phyloP scores from a whole-genome alignment of 2,888 invertebrate genomes.

The Acanthoscelides obtectus region DNA sequence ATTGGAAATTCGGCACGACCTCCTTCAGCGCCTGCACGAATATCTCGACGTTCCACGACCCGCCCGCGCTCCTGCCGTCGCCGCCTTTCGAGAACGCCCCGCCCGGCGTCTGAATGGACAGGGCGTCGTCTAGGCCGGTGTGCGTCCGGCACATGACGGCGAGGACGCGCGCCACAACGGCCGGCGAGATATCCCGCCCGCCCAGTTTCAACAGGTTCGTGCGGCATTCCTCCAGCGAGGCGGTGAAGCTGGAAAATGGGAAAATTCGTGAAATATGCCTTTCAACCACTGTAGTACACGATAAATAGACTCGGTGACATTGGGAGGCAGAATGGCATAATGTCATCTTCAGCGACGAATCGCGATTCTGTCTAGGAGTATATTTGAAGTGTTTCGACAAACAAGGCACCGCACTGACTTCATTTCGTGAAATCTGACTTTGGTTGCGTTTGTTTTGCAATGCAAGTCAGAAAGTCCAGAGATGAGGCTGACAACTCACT shows the following conservation, averaged over 20 bases:
- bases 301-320: too few species aligned
- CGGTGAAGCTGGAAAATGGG: slow-evolving; percentile 70
- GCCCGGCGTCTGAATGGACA: slow-evolving; percentile 53
- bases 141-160: slow-evolving; percentile 84
- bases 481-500: too few species aligned
- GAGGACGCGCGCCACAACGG: slow-evolving; percentile 77
- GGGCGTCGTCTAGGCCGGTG: slow-evolving; percentile 63
- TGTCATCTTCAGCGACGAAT: too few species aligned
- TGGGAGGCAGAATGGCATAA: too few species aligned
- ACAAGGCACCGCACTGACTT: too few species aligned
- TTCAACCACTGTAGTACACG: too few species aligned
- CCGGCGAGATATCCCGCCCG: slow-evolving; percentile 75
- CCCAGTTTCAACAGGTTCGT: slow-evolving; percentile 72
- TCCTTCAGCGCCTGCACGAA: slow-evolving; percentile 92
- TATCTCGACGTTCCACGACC: slow-evolving; percentile 88
- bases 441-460: too few species aligned
- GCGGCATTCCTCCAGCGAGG: slow-evolving; percentile 82
- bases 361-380: too few species aligned
- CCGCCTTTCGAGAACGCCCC: slow-evolving; percentile 53
- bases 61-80: slow-evolving; percentile 46
- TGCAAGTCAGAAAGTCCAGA: too few species aligned
- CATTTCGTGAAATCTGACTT: too few species aligned
- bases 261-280: too few species aligned
- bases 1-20: slow-evolving; percentile 77
- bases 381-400: too few species aligned